phyloP scores from a whole-genome alignment of 1,140 invertebrate species.

The Ruditapes philippinarum region DNA sequence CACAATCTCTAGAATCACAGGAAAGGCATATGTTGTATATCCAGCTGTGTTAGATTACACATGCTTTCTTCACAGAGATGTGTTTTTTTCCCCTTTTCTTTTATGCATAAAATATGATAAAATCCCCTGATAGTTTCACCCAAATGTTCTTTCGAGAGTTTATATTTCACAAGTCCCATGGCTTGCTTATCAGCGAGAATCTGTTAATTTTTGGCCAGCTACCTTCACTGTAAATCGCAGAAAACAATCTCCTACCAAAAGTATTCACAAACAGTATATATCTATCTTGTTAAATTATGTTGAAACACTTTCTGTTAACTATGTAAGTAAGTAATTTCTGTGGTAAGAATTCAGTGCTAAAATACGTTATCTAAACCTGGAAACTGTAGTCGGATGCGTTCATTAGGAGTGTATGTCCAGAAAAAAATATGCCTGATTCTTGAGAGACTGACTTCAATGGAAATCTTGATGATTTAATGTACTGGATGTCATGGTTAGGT shows the following conservation, averaged over 20 bases:
- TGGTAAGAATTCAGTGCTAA: not conserved
- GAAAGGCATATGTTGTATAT: not conserved
- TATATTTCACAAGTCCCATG: not conserved
- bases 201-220: not conserved
- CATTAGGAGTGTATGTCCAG: not conserved
- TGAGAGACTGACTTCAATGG: not conserved
- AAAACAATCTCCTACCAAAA: conserved; percentile 3
- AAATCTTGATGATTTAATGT: conserved; percentile 40
- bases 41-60: conserved; percentile 35
- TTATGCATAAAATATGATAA: not conserved
- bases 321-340: not conserved
- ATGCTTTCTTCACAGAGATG: not conserved
- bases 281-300: conserved; percentile 30
- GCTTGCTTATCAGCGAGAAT: not conserved
- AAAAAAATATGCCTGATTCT: not conserved
- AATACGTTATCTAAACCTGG: not conserved
- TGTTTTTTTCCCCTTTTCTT: not conserved
- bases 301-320: not conserved
- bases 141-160: not conserved
- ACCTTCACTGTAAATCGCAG: not conserved
- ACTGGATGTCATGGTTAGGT: not conserved
- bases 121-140: not conserved
- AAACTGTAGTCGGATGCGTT: not conserved
- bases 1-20: not conserved
- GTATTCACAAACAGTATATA: not conserved